Conservation (phyloP, 2,888 invertebrate genomes). For the Strigamia transsilvanica region DNA sequence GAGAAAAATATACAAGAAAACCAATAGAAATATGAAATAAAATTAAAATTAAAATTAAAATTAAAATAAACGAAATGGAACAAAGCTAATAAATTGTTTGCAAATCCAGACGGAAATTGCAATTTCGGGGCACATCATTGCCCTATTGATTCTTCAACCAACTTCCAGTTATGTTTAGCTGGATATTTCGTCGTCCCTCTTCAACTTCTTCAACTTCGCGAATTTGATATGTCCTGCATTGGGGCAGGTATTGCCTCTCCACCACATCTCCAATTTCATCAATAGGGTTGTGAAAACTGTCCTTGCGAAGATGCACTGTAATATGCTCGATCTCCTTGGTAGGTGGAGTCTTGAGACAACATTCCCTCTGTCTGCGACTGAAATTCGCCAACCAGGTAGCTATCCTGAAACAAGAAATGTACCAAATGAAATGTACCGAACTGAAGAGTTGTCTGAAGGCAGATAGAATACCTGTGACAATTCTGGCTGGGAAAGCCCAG, state of each 20-base stretch:
- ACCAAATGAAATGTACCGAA: background rate
- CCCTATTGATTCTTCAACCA: constrained; percentile 21
- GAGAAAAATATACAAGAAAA: background rate
- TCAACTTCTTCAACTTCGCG: constrained; percentile 27
- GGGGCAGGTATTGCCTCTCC: constrained; percentile 54
- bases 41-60: background rate
- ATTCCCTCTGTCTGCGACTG: constrained; percentile 95
- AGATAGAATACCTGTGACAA: constrained; percentile 63
- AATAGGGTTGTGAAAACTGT: constrained; percentile 65
- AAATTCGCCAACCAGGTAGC: constrained; percentile 81
- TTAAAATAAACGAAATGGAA: background rate
- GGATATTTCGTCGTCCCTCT: background rate
- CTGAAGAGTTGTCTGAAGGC: too few species aligned
- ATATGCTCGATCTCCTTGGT: constrained; percentile 72
- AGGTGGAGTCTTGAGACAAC: constrained; percentile 90
- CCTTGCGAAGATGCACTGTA: constrained; percentile 65
- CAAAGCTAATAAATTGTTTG: constrained; percentile 18
- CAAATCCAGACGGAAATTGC: constrained; percentile 13
- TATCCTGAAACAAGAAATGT: constrained; percentile 78
- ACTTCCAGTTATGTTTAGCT: constrained; percentile 36
- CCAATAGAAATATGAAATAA: background rate
- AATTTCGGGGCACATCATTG: background rate
- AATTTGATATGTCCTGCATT: constrained; percentile 51
- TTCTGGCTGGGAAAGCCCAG: constrained; percentile 76
- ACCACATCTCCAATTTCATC: constrained; percentile 54